Evolutionary conservation across 2,888 invertebrate genomes (phyloP), one percentile per base, ranked within the genome.

Genomic region (Glaucopsyche alexis): DNA sequence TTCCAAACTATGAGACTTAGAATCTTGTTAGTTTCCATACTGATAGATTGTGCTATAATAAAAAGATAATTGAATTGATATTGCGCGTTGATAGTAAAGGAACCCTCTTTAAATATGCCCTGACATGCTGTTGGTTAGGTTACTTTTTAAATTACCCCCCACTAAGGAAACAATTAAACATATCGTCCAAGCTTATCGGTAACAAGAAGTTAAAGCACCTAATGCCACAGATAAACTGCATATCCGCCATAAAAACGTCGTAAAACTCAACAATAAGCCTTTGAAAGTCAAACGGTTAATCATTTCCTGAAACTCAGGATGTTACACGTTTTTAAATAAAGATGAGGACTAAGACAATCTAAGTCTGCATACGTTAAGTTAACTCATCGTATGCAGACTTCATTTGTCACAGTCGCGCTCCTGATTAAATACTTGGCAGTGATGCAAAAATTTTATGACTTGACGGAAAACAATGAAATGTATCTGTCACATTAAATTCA

Each of bases 151-250:
- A 52, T 29, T 60, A 60, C 29, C 29, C 29, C 29, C 29, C 3
- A 29, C 29, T 29, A 29, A 29, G 29, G 29, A 29, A 29, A 4
- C 11, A 60, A 60, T 38, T 60, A 60, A 60, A 29, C 55, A 55
- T 19, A 55, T 29, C 29, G 14, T 38, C 60, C 29, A 29, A 55
- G 29, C 13, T 60, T 60, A 60, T 60, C 60, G 5, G 60, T 60
- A 60, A 60, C 60, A 55, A 16, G 19, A 19, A 55, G 9, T 29
- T 38, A 6, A 29, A 60, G 60, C 14, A 60, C 29, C 13, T 60
- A 60, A 60, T 60, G 60, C 60, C 60, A 55, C 55, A 60, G 60
- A 60, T 29, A 60, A 60, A 29, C 60, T 47, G 60, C 60, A 60
- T 60, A 29, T 60, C 60, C 60, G 60, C 60, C 14, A 60, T 60